phyloP scores from a whole-genome alignment of 2,797 vertebrate genomes.

The Okamejei kenojei region DNA sequence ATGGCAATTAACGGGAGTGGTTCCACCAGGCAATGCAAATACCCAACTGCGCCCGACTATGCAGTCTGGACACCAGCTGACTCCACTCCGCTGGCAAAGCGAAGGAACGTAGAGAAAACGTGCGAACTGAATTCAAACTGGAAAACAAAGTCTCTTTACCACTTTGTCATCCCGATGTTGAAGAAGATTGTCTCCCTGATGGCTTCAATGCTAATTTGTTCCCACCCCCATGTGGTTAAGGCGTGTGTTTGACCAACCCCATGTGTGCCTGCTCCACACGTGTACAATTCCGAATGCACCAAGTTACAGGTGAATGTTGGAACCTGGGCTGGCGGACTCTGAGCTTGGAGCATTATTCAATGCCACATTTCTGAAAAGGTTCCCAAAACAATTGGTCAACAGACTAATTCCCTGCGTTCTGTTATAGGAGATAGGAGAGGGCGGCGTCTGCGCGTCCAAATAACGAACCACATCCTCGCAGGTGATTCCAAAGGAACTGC shows the following conservation, averaged over 20 bases:
- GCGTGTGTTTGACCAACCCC: conserved; percentile 13
- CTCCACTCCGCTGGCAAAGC: not conserved
- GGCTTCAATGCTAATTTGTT: conserved; percentile 27
- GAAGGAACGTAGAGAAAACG: not conserved
- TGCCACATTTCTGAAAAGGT: conserved; percentile 8
- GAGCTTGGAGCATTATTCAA: not conserved
- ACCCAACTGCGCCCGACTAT: not conserved
- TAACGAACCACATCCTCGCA: too few relatives aligned
- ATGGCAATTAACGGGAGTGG: not conserved
- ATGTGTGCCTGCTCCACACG: conserved; percentile 14
- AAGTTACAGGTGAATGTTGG: not conserved
- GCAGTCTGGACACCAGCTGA: not conserved
- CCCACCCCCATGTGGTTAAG: conserved; percentile 13
- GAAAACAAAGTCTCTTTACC: not conserved
- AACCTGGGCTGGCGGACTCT: not conserved
- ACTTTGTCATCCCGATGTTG: not conserved
- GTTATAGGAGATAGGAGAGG: not conserved
- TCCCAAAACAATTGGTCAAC: not conserved
- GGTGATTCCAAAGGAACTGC: too few relatives aligned
- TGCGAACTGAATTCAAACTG: not conserved
- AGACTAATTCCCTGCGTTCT: not conserved
- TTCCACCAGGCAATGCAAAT: not conserved
- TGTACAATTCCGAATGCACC: not conserved
- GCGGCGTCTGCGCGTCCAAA: too few relatives aligned
- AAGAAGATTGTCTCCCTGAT: not conserved